phyloP scores from a whole-genome alignment of 2,888 invertebrate species.

The Anodontia alba region DNA sequence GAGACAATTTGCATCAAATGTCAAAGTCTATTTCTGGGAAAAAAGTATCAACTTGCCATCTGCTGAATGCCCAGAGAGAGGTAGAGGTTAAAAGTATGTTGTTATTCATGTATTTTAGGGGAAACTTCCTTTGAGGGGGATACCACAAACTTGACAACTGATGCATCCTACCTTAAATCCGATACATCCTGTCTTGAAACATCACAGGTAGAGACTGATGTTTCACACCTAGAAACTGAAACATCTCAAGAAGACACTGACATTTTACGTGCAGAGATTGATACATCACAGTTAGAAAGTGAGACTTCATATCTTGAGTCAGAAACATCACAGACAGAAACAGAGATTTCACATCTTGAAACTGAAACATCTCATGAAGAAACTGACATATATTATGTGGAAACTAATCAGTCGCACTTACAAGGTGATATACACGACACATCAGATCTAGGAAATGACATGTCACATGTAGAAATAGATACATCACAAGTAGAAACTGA shows the following conservation, averaged over 20 bases:
- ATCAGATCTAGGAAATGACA: not conserved
- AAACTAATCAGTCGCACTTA: not conserved
- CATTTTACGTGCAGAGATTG: not conserved
- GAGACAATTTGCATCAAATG: no score
- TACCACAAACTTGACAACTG: not conserved
- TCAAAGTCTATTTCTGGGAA: no score
- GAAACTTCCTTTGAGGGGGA: conserved; percentile 34
- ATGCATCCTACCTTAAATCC: not conserved
- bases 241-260: not conserved
- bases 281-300: conserved; percentile 22
- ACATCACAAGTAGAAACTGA: not conserved
- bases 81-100: no score
- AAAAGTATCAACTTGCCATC: no score
- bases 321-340: conserved; percentile 5
- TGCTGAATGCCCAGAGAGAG: no score
- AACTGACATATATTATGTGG: not conserved
- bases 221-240: not conserved
- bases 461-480: not conserved
- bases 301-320: conserved; percentile 21
- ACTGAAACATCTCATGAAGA: not conserved
- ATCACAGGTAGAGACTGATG: not conserved
- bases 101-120: no score
- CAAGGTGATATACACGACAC: not conserved
- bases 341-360: not conserved
- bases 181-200: conserved; percentile 7